Base-by-base conservation (phyloP, 2,797 vertebrate species). In the Scomberomorus guttatus region DNA sequence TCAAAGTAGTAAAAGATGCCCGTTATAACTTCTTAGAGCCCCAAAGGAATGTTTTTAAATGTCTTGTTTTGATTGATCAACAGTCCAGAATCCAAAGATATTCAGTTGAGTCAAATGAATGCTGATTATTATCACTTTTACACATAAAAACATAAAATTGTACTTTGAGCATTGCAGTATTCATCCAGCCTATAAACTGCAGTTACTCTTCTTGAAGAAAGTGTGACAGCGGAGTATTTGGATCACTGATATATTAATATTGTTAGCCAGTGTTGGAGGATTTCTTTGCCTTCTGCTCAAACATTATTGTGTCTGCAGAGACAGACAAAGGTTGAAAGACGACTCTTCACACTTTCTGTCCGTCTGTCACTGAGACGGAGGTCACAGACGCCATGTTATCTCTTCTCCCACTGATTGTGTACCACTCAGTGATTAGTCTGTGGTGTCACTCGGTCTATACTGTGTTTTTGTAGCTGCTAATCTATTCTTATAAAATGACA, bases 401-500 rank as follows among this genome's bases (percentile, higher is more conserved):
- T 69, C 27, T 13, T 8, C 14, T 2, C 25, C 27, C 37, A 1
- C 73, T 72, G 85, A 82, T 82, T 71, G 14, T 60, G 29, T 67
- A 32, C 76, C 78, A 9, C 13, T 29, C 63, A 6, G 58, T 22
- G 65, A 76, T 78, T 58, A 48, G 72, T 66, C 37, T 37, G 48
- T 52, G 48, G 44, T 77, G 74, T 79, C 67, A 6, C 67, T 62
- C 22, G 4, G 50, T 57, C 57, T 78, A 0, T 39, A 2, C 7
- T 58, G 27, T 72, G 27, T 55, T 20, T 29, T 32, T 55, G 32
- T 70, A 14, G 54, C 15, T 39, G n/a, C 27, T 32, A 24, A 29
- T 72, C 42, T 82, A 25, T 71, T 72, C 51, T 78, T 60, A 72
- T 48, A 48, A 24, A 25, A 27, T 76, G 71, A 77, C 86, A 55